phyloP scores from a whole-genome alignment of 1,140 invertebrate species.

The Mactra quadrangularis region DNA sequence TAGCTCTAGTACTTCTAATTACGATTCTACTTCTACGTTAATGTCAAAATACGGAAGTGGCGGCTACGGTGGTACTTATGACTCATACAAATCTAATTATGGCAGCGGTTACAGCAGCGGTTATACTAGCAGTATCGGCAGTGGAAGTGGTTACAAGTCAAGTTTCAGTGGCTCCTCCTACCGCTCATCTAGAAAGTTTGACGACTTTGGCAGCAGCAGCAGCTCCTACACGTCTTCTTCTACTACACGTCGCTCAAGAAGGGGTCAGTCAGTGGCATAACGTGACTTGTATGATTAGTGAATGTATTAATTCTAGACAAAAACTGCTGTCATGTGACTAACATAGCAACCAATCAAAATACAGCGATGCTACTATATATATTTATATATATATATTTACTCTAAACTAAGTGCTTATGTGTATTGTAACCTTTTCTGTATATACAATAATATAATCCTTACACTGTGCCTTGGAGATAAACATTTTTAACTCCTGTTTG shows the following conservation, averaged over 20 bases:
- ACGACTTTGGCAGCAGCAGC: background rate
- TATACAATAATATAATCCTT: too few relatives aligned
- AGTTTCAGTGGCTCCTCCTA: background rate
- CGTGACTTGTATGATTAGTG: slow-evolving; percentile 36
- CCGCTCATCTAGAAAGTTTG: slow-evolving; percentile 38
- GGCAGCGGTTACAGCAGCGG: background rate
- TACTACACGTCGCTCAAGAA: slow-evolving; percentile 15
- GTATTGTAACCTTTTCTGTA: background rate
- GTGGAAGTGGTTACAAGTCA: slow-evolving; percentile 1
- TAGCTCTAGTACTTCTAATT: background rate
- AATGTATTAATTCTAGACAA: slow-evolving; percentile 44
- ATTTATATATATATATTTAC: background rate
- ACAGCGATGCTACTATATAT: background rate
- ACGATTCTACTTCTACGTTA: too few relatives aligned
- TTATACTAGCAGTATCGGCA: too few relatives aligned
- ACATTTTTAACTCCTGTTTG: too few relatives aligned
- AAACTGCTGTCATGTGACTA: background rate
- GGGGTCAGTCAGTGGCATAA: slow-evolving; percentile 57
- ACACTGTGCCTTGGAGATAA: background rate
- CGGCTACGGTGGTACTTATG: background rate
- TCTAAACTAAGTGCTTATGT: slow-evolving; percentile 3
- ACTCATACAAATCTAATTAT: too few relatives aligned
- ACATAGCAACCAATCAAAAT: background rate
- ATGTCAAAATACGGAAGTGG: slow-evolving; percentile 20
- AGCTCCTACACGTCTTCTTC: background rate